Conservation (phyloP, 1,140 invertebrate species). For the Bemisia tabaci region DNA sequence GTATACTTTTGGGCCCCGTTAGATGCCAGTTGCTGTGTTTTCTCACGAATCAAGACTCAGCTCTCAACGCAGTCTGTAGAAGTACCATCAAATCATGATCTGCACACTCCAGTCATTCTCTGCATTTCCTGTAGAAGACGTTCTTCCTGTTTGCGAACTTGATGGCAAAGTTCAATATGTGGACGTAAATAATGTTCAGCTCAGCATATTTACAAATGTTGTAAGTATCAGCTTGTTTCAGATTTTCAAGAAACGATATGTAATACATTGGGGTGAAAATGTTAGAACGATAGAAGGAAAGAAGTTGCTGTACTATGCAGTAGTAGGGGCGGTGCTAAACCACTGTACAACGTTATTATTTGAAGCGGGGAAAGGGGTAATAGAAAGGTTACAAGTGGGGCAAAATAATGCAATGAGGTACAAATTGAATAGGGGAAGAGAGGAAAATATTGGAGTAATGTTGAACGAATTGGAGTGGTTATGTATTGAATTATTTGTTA, state of each 20-base stretch:
- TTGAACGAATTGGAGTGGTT: background rate
- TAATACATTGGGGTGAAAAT: background rate
- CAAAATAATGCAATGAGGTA: background rate
- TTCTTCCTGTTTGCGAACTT: background rate
- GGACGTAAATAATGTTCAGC: background rate
- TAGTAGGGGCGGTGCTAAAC: background rate
- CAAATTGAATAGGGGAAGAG: background rate
- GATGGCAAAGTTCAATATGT: background rate
- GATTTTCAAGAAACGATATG: no score
- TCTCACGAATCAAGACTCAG: no score
- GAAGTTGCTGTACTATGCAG: background rate
- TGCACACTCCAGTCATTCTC: background rate
- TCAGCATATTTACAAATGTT: background rate
- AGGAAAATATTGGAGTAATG: background rate
- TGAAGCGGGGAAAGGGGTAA: background rate
- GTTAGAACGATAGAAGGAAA: no score
- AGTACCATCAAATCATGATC: background rate
- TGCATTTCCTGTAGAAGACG: background rate
- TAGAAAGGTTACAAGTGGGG: background rate
- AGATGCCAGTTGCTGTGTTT: no score
- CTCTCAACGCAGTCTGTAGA: no score
- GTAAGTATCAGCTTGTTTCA: no score
- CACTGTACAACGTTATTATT: background rate
- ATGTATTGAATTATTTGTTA: background rate
- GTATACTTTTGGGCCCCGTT: no score